Percentiles rank a stretch among this genome's conserved stretches.
These are phyloP conservation scores for Dasyornis broadbenti DNA, from an alignment of 2,113 vertebrate species.

Conservation along the genomic window DNA sequence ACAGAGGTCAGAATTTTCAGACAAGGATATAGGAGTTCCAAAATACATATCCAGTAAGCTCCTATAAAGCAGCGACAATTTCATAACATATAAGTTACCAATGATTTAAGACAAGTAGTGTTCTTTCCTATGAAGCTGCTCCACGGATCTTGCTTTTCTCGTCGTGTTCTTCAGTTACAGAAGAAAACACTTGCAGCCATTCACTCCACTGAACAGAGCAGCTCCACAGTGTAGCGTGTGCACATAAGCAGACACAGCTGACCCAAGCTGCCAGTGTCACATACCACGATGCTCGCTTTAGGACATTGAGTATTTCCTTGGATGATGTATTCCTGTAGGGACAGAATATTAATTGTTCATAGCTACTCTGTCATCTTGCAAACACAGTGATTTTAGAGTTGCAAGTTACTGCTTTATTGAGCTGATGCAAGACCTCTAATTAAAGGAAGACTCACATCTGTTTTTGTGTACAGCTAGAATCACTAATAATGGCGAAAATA, in stretches of 20 bases:
- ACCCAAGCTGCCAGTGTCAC: not conserved
- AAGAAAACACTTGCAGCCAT: not conserved
- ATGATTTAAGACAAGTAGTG: not conserved
- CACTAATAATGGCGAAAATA: not conserved
- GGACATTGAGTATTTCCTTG: not conserved
- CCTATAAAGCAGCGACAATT: not conserved
- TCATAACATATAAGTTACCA: fast-evolving
- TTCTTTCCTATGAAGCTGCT: not conserved
- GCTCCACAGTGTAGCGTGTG: not conserved
- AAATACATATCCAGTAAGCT: not conserved
- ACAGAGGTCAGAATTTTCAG: not conserved
- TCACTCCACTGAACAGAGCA: not conserved
- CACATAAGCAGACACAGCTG: not conserved
- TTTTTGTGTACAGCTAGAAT: not conserved
- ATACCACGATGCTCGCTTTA: not conserved
- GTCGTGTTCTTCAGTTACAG: not conserved
- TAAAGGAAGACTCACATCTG: not conserved
- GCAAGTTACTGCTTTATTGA: not conserved
- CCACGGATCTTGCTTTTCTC: not conserved
- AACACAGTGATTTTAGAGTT: not conserved
- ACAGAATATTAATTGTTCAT: not conserved
- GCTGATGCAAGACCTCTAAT: not conserved
- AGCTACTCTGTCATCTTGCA: not conserved
- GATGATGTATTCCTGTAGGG: not conserved
- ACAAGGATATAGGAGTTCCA: not conserved